phyloP scores from a whole-genome alignment of 1,140 invertebrate genomes.

The Nixonia krombeini region DNA sequence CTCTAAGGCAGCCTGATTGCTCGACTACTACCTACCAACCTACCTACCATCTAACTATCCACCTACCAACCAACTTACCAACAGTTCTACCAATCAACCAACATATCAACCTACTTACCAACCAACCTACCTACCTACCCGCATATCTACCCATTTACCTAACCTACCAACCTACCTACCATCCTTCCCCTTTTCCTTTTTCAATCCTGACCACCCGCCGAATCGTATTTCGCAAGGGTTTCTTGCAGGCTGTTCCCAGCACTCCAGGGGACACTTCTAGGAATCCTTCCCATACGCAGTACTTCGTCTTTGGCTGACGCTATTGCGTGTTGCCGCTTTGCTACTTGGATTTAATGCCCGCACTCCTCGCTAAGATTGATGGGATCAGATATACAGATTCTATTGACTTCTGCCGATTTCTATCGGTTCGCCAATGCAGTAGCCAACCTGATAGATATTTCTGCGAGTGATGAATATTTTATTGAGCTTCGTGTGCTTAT shows the following conservation, averaged over 20 bases:
- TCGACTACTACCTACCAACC: slow-evolving; percentile 53
- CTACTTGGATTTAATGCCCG: neutral
- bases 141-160: neutral
- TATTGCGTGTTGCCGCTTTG: slow-evolving; percentile 3
- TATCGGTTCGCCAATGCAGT: slow-evolving; percentile 16
- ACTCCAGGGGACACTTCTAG: slow-evolving; percentile 1
- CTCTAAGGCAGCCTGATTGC: slow-evolving; percentile 52
- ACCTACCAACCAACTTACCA: slow-evolving; percentile 1
- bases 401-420: slow-evolving; percentile 10
- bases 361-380: slow-evolving; percentile 1
- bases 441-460: slow-evolving; percentile 15
- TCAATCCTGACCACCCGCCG: neutral
- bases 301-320: slow-evolving; percentile 1
- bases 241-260: neutral
- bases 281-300: neutral
- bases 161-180: neutral
- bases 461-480: slow-evolving; percentile 35
- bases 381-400: slow-evolving; percentile 10
- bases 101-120: neutral
- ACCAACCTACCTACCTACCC: neutral
- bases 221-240: neutral
- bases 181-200: neutral
- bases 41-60: slow-evolving; percentile 19
- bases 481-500: slow-evolving; percentile 16
- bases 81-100: neutral